A percentile compares a stretch with the other conserved stretches of the same genome.
Evolutionary conservation across 2,113 vertebrate species (phyloP).

Genomic region (Lipotes vexillifer): DNA sequence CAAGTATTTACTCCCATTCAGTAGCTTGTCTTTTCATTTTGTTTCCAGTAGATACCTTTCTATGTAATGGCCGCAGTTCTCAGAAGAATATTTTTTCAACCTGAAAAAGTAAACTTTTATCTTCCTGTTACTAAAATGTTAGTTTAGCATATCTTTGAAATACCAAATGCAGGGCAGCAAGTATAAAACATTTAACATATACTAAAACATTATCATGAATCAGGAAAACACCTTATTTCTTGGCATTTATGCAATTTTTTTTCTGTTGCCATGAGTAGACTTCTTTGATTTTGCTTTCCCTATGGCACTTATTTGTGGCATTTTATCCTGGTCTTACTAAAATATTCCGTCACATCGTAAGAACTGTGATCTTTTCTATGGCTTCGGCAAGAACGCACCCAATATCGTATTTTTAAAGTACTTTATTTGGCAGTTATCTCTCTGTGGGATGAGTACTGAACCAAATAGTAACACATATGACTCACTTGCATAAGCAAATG

Average conservation of each 20-base stretch:
- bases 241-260: background rate
- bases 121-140: background rate
- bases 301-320: background rate
- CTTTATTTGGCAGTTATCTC: background rate
- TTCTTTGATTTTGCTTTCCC: background rate
- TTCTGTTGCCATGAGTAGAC: background rate
- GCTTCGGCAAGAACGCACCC: background rate
- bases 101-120: background rate
- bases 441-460: background rate
- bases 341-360: background rate
- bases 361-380: background rate
- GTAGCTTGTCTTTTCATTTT: background rate
- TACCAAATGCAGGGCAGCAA: background rate
- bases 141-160: background rate
- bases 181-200: background rate
- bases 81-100: background rate
- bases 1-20: background rate
- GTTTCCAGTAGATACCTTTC: background rate
- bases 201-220: background rate
- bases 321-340: background rate
- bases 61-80: background rate
- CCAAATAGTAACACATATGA: background rate
- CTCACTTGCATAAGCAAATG: background rate
- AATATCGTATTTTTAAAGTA: background rate
- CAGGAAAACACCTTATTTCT: background rate